phyloP scores from a whole-genome alignment of 1,140 invertebrate genomes.

The Philopotamus ludificatus region DNA sequence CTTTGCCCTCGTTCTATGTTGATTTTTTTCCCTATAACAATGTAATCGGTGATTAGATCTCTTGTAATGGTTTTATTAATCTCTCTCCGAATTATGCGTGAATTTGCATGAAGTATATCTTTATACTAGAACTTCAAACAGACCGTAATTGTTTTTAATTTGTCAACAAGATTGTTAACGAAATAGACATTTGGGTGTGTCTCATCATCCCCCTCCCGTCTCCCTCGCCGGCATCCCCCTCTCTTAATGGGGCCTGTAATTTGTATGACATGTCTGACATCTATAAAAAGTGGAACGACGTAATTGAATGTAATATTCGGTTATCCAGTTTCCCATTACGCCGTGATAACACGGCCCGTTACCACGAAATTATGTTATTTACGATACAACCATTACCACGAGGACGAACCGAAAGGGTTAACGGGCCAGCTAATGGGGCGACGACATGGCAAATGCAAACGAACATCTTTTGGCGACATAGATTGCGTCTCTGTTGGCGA shows the following conservation, averaged over 20 bases:
- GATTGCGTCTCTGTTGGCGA: too few relatives aligned
- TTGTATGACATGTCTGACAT: conserved; percentile 16
- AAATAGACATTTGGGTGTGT: conserved; percentile 4
- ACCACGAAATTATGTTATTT: conserved; percentile 20
- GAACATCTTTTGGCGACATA: too few relatives aligned
- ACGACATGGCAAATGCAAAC: neutral
- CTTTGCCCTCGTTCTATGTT: too few relatives aligned
- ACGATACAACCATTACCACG: conserved; percentile 11
- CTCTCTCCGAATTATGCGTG: too few relatives aligned
- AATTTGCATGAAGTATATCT: too few relatives aligned
- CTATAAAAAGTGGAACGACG: conserved; percentile 13
- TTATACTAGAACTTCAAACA: too few relatives aligned
- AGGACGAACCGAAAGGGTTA: neutral
- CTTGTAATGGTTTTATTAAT: too few relatives aligned
- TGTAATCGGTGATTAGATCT: too few relatives aligned
- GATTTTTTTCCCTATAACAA: too few relatives aligned
- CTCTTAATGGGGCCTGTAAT: neutral
- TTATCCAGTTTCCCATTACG: conserved; percentile 27
- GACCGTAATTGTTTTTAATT: conserved; percentile 3
- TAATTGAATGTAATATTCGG: conserved; percentile 31
- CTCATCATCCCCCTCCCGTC: too few relatives aligned
- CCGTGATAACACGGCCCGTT: conserved; percentile 8
- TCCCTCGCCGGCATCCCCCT: too few relatives aligned
- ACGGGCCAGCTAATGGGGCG: neutral
- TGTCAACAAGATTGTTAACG: neutral